Conservation (phyloP, 2,113 vertebrate species). For the rat (Rattus norvegicus) region GRCr8 NC_086024.1:32083501-32084000, state of each 20-base stretch:
- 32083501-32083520: too few relatives aligned
- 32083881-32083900: background rate
- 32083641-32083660: background rate
- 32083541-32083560: background rate
- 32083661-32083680: background rate
- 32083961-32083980: background rate
- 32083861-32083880: background rate
- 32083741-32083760: background rate
- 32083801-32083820: background rate
- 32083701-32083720: background rate
- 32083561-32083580: background rate
- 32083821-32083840: background rate
- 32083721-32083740: background rate
- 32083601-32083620: too few relatives aligned
- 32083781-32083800: background rate
- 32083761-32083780: background rate
- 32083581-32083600: background rate
- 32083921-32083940: background rate
- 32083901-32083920: background rate
- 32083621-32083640: too few relatives aligned
- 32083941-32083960: background rate
- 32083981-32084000: background rate
- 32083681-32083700: background rate
- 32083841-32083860: background rate
- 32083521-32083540: background rate